Percentiles rank a stretch among this genome's conserved stretches.
Evolutionary conservation across 2,797 vertebrate genomes (phyloP).

Genomic region (Hemibagrus guttatus): DNA sequence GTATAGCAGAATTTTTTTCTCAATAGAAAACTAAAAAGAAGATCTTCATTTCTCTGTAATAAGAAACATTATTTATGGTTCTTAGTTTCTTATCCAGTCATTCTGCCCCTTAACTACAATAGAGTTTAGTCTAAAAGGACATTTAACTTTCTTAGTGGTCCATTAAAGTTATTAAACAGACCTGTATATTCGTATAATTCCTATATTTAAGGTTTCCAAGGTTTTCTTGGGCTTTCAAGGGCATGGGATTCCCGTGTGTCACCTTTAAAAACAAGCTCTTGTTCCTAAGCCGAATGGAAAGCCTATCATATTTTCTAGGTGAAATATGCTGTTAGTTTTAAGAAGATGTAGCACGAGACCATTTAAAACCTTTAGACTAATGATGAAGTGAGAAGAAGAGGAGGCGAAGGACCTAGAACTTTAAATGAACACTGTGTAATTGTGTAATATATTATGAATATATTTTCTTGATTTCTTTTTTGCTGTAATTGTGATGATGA

Average conservation of each 20-base stretch:
- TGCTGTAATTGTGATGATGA: background rate
- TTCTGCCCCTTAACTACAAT: background rate
- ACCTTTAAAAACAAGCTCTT: background rate
- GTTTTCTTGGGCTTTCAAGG: background rate
- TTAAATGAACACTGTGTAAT: background rate
- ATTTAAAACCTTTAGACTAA: background rate
- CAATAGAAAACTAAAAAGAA: background rate
- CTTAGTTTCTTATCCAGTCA: background rate
- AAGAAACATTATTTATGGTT: background rate
- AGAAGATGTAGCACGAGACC: background rate
- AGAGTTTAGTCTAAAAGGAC: background rate
- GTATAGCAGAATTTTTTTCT: background rate
- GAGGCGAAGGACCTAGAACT: background rate
- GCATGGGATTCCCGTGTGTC: too few relatives aligned
- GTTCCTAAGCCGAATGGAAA: background rate
- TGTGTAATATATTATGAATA: background rate
- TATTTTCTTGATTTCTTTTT: background rate
- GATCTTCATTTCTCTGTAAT: background rate
- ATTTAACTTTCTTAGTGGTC: background rate
- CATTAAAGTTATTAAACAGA: background rate
- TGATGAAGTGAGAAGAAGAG: background rate
- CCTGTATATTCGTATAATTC: background rate
- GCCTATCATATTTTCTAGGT: background rate
- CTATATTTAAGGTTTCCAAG: background rate
- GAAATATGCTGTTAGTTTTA: background rate